A percentile compares a stretch with the other conserved stretches of the same genome.
These are phyloP conservation scores for Triplophysa yarkandensis DNA, from an alignment of 2,797 vertebrate species.

Conservation along the genomic window DNA sequence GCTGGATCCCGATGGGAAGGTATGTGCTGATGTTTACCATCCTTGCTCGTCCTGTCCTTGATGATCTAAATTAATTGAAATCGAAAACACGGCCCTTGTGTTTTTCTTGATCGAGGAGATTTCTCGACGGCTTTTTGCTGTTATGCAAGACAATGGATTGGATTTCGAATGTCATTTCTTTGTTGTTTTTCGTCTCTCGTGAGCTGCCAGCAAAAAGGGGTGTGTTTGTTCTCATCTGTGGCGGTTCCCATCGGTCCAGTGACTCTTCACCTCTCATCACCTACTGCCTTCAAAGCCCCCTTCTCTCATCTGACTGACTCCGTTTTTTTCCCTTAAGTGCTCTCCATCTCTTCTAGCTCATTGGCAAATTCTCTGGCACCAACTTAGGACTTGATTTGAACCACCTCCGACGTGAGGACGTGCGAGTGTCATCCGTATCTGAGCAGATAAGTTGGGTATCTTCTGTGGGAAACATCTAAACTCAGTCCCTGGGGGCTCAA, in stretches of 20 bases:
- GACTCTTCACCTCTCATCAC: conserved; percentile 39
- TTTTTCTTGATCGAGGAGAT: conserved; percentile 24
- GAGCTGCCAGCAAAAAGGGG: conserved; percentile 37
- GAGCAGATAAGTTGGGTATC: conserved; percentile 36
- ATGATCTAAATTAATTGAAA: conserved; percentile 39
- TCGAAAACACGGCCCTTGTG: conserved; percentile 37
- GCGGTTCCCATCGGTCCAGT: conserved; percentile 4
- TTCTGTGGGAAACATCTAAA: conserved; percentile 43
- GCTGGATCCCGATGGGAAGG: conserved; percentile 15
- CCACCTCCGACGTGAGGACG: conserved; percentile 42
- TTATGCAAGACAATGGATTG: conserved; percentile 2
- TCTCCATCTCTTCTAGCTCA: conserved; percentile 1
- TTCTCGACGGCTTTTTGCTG: conserved; percentile 15
- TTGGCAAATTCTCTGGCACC: conserved; percentile 13
- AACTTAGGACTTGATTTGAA: conserved; percentile 32
- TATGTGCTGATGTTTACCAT: conserved; percentile 40
- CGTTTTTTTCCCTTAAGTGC: conserved; percentile 1
- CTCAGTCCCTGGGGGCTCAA: conserved; percentile 1
- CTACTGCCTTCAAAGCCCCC: conserved; percentile 11
- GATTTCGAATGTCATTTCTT: conserved; percentile 48
- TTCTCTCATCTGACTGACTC: not conserved
- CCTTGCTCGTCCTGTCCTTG: not conserved
- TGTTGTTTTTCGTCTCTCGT: conserved; percentile 38
- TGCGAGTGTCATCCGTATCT: conserved; percentile 44
- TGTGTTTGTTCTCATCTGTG: conserved; percentile 19